Base-by-base conservation (phyloP, 2,888 invertebrate genomes). In the Callinectes sapidus region DNA sequence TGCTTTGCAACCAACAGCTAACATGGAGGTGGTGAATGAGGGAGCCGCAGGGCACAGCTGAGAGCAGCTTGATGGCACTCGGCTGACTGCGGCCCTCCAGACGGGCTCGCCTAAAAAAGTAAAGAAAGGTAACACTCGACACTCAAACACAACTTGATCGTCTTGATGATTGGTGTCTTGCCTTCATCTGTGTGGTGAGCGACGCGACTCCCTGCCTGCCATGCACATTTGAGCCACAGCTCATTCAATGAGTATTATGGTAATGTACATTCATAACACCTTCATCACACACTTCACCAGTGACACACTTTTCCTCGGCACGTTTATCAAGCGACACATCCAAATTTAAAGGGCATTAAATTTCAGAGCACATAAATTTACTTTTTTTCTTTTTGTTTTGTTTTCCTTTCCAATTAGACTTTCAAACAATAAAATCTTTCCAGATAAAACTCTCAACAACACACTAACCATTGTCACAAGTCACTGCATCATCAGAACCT, bases 1-100 rank as follows among this genome's bases (percentile, higher is more conserved):
- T 90, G 90, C 92, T 90, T 92, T 92, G 92, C 92, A 88, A 87
- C 71, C 61, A 61, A 88, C 90, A 92, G 88, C 92, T 90, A 92
- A 88, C 90, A 92, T 87, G 87, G 71, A 90, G 90, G 87, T 35
- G 81, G 35, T 81, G 81, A 81, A 35, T 81, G 81, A 81, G 81
- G 81, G 81, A 81, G 81, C 81, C 35, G 18, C 81, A 81, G 35
- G 35, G 81, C 35, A 81, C 14, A 35, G 81, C 77, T 35, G 35
- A 71, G n/a, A 71, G n/a, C 66, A n/a, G n/a, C n/a, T n/a, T n/a
- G n/a, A n/a, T 71, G 66, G 23, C 28, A 71, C 28, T 71, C 71
- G 23, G 28, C 28, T 10, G 71, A 71, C n/a, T 71, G 35, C 10
- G 10, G 81, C 32, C 35, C 81, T 81, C 35, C 81, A 35, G 35